phyloP scores from a whole-genome alignment of 2,888 invertebrate species.

The Cryptophagus acutangulus region DNA sequence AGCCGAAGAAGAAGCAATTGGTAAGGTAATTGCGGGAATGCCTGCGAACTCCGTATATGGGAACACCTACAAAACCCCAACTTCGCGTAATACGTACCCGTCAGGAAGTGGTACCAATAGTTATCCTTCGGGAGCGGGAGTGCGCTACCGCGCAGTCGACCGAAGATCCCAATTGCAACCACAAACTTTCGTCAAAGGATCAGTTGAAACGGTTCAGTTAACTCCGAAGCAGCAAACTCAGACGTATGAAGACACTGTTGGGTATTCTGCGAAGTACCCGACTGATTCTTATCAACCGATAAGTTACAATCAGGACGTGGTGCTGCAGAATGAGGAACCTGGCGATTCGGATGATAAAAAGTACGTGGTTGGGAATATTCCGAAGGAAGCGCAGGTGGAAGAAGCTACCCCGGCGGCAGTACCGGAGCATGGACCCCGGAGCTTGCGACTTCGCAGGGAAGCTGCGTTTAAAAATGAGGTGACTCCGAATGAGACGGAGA shows the following conservation, averaged over 20 bases:
- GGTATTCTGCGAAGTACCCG: background rate
- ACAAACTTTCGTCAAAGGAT: conserved; percentile 25
- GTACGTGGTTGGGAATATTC: conserved; percentile 64
- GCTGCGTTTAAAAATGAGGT: conserved; percentile 23
- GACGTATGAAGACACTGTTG: background rate
- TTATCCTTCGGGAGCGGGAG: no score
- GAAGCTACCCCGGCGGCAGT: conserved; percentile 56
- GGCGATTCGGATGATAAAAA: conserved; percentile 38
- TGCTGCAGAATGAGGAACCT: conserved; percentile 9
- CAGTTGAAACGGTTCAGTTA: conserved; percentile 28
- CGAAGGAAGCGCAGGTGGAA: conserved; percentile 52
- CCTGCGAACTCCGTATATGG: conserved; percentile 28
- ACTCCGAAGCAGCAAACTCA: background rate
- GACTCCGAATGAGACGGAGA: conserved; percentile 13
- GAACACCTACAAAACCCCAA: conserved; percentile 28
- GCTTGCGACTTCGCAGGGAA: conserved; percentile 29
- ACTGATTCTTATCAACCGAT: conserved; percentile 12
- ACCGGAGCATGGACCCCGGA: conserved; percentile 62
- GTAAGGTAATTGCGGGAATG: conserved; percentile 65
- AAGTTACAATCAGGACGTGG: conserved; percentile 23
- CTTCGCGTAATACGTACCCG: conserved; percentile 30
- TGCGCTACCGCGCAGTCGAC: conserved; percentile 33
- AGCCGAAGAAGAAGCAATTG: conserved; percentile 71
- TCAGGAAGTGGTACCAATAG: no score
- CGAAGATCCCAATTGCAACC: conserved; percentile 20